These are phyloP conservation scores for Crotophaga sulcirostris DNA, from an alignment of 2,113 vertebrate genomes.

Conservation along the genomic window DNA sequence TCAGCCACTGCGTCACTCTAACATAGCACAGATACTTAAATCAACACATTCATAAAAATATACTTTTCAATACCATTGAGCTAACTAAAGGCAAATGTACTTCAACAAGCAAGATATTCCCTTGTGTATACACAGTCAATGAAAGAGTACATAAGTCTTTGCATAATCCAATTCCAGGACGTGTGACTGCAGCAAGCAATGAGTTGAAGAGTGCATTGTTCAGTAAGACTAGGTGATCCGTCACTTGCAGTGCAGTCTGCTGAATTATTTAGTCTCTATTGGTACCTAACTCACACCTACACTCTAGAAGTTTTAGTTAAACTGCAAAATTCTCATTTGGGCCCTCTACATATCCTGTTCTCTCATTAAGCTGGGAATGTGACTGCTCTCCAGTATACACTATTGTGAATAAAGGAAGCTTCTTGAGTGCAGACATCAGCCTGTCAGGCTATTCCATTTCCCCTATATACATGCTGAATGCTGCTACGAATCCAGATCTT, in stretches of 20 bases:
- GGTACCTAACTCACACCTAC: neutral
- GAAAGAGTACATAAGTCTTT: neutral
- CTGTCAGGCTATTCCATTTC: neutral
- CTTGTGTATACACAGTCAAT: neutral
- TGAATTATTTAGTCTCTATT: neutral
- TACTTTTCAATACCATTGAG: fast-evolving
- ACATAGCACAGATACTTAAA: neutral
- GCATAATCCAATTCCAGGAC: neutral
- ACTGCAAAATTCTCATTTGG: neutral
- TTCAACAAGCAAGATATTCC: neutral
- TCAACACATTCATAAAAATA: neutral
- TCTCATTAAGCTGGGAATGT: neutral
- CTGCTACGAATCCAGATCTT: neutral
- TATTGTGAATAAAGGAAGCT: neutral
- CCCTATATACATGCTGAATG: neutral
- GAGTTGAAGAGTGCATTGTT: neutral
- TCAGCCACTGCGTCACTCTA: neutral
- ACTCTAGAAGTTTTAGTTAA: neutral
- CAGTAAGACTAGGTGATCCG: neutral
- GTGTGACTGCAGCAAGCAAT: neutral
- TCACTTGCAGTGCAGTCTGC: neutral
- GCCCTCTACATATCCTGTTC: neutral
- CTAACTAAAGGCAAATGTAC: neutral
- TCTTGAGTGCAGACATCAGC: neutral
- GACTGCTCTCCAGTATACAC: neutral